Conservation (phyloP, 2,888 invertebrate genomes). For the Pristionchus maxplancki region DNA sequence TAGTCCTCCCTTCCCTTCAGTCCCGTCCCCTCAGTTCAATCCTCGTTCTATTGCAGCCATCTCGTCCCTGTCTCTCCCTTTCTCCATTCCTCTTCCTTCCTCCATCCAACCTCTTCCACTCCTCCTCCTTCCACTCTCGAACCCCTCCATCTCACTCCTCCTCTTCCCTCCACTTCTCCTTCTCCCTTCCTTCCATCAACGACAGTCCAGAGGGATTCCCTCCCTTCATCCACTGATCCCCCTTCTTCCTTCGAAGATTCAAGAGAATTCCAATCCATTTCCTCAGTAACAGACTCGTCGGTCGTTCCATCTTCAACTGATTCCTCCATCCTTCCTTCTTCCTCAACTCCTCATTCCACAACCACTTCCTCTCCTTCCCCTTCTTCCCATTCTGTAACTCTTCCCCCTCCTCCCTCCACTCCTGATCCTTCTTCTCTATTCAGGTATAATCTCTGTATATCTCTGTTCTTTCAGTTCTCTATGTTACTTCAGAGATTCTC, state of each 20-base stretch:
- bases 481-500: conserved; percentile 22
- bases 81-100: neutral
- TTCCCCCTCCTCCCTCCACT: neutral
- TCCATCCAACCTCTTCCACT: neutral
- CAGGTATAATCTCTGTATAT: conserved; percentile 25
- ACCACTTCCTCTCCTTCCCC: neutral
- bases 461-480: neutral
- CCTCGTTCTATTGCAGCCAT: neutral
- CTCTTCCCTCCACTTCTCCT: conserved; percentile 1
- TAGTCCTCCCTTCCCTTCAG: neutral
- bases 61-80: conserved; percentile 10
- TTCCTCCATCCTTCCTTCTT: neutral
- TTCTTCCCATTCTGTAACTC: neutral
- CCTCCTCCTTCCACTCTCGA: neutral
- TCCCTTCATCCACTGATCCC: neutral
- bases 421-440: neutral
- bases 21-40: neutral
- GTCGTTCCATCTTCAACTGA: neutral
- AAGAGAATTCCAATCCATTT: neutral
- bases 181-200: neutral
- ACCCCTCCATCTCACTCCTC: conserved; percentile 9
- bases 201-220: neutral
- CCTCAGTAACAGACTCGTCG: neutral
- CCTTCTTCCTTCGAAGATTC: neutral
- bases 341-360: neutral